Conservation (phyloP, 1,140 invertebrate species). For the Triops longicaudatus region DNA sequence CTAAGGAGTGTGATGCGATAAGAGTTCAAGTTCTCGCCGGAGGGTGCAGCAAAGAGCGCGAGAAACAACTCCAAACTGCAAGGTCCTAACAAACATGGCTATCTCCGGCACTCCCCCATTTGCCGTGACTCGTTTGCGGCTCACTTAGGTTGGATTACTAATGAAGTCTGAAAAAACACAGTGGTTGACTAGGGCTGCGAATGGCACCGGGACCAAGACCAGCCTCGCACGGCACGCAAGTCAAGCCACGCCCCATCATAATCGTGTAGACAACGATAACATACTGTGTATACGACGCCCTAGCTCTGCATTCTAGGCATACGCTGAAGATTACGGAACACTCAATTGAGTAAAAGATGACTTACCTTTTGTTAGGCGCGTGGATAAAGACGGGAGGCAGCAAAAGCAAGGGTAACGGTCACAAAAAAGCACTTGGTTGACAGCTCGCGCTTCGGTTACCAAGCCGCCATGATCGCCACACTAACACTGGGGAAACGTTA, state of each 20-base stretch:
- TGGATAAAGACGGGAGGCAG: constrained; percentile 9
- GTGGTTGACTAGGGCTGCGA: background rate
- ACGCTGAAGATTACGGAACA: background rate
- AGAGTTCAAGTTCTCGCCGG: background rate
- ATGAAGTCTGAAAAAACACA: background rate
- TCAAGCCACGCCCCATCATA: background rate
- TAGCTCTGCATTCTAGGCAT: background rate
- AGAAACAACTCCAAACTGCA: background rate
- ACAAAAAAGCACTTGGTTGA: constrained; percentile 15
- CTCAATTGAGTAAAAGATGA: background rate
- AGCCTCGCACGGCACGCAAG: background rate
- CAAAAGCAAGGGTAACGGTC: constrained; percentile 10
- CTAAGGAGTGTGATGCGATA: background rate
- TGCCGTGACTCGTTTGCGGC: background rate
- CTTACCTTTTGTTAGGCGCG: background rate
- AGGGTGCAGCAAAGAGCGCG: background rate
- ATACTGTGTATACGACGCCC: background rate
- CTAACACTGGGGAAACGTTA: background rate
- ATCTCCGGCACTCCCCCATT: too few species aligned
- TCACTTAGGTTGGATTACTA: background rate
- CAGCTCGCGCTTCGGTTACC: background rate
- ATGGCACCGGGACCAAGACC: background rate
- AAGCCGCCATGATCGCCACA: constrained; percentile 13
- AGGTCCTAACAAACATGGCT: background rate
- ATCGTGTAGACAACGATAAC: background rate